Base-by-base conservation (phyloP, 1,140 invertebrate genomes). In the Camponotus vicinus region DNA sequence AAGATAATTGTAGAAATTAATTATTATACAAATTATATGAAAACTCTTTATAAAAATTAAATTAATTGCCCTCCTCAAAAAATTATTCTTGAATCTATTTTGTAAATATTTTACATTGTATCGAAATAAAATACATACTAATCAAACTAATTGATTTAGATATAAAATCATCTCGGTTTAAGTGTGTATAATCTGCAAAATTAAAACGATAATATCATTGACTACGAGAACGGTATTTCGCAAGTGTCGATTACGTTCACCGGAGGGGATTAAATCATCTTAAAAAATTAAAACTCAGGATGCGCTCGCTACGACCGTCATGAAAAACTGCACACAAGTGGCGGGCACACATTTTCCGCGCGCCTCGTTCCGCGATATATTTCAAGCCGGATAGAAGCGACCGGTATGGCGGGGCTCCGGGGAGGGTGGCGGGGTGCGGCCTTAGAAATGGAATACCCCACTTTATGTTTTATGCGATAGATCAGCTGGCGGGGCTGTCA, bases 401-500 rank as follows among this genome's bases (percentile, higher is more conserved):
- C 49, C 80, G 70, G 86, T 64, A 87, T 69, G 80, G 70, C 63
- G 73, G 49, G 15, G 55, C 55, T 21, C 7, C 55, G 40, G 45
- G 5, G 49, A 52, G 49, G 61, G 57, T n/a, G 71, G 57, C 61
- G 79, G 86, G 83, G 86, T 64, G 89, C 86, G 89, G 90, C 92
- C 93, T 94, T 93, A 94, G 93, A 94, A 95, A 94, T 93, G 93
- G 93, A 94, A 95, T 94, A 95, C 91, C 92, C 93, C 93, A 94
- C 93, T 94, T 94, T 94, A 94, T 94, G 94, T 95, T 95, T 95
- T 94, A 94, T 94, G 94, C 93, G 94, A 95, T 95, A 94, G 94
- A 95, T 95, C 94, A 95, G 93, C 94, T 92, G 92, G 94, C 91
- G 89, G 88, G 87, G 92, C 93, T 94, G 94, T 95, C 94, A 93